Base-by-base conservation (phyloP, 2,797 vertebrate species). In the Takifugu rubripes region DNA sequence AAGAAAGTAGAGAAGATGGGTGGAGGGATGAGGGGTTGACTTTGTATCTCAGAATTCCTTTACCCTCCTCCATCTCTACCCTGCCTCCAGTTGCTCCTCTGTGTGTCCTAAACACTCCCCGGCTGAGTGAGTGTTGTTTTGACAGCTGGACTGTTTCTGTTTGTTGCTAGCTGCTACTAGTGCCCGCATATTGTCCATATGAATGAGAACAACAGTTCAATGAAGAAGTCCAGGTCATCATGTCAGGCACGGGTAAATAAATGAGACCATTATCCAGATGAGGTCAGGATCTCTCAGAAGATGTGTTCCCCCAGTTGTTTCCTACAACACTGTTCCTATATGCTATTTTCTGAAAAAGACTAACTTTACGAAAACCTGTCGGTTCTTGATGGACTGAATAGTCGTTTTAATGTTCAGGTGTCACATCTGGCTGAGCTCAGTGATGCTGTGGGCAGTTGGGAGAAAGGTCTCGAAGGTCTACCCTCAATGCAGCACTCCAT, bases 141-240 rank as follows among this genome's bases (percentile, higher is more conserved):
- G 65, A 77, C 76, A 76, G 75, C 74, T 79, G 79, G 72, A 42
- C 61, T 66, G 61, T 62, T 78, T 64, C 52, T 52, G 57, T 69
- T 58, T 59, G 48, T 60, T n/a, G 29, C 52, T 2, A 29, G 53
- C 14, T 17, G 58, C 72, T 62, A 59, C 59, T 25, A 50, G 52
- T 54, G 40, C 26, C 54, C 46, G 42, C 25, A 51, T n/a, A 29
- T 33, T 31, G 24, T 24, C 11, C 5, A 15, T 2, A 62, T 52
- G n/a, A 16, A 9, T 15, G 9, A 12, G n/a, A 50, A 47, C 25
- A 45, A n/a, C 25, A 11, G 14, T 2, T 15, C 0, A 8, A 17
- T 26, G 21, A 24, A 26, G 25, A 25, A 5, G 8, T 2, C 9
- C 31, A 56, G 56, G 27, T 49, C 31, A 58, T 16, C 7, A 31